Evolutionary conservation across 2,888 invertebrate genomes (phyloP).

Genomic region (Atrina japonica): DNA sequence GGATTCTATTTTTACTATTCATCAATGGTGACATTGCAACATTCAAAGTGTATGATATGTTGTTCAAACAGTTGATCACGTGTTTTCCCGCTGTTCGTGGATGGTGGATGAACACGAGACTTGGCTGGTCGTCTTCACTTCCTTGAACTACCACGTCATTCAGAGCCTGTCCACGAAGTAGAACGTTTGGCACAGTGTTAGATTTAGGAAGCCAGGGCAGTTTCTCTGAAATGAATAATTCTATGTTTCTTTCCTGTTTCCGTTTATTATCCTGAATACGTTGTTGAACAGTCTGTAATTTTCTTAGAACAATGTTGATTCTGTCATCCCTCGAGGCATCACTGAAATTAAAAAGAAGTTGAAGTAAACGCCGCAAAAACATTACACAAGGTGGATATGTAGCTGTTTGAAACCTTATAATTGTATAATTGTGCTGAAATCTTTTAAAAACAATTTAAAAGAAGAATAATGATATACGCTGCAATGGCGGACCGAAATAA

Average conservation of each 20-base stretch:
- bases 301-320: background rate
- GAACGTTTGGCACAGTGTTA: slow-evolving; percentile 28
- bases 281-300: background rate
- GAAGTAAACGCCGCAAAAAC: no score
- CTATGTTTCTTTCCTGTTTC: slow-evolving; percentile 1
- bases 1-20: slow-evolving; percentile 33
- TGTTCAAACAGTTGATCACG: slow-evolving; percentile 33
- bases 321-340: no score
- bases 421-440: no score
- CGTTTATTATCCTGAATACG: background rate
- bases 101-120: slow-evolving; percentile 38
- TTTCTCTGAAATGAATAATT: slow-evolving; percentile 11
- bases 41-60: slow-evolving; percentile 28
- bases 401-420: no score
- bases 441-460: no score
- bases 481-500: no score
- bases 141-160: slow-evolving; percentile 6
- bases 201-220: slow-evolving; percentile 30
- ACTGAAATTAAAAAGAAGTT: no score
- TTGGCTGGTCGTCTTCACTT: slow-evolving; percentile 6
- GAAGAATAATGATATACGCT: no score
- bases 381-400: no score
- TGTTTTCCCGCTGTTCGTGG: slow-evolving; percentile 33
- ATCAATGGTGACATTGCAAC: slow-evolving; percentile 41
- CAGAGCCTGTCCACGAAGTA: background rate